A percentile compares a stretch with the other conserved stretches of the same genome.
These are phyloP conservation scores for Chiridota heheva DNA, from an alignment of 35 echinoderm and acorn worm species.

Conservation along the genomic window DNA sequence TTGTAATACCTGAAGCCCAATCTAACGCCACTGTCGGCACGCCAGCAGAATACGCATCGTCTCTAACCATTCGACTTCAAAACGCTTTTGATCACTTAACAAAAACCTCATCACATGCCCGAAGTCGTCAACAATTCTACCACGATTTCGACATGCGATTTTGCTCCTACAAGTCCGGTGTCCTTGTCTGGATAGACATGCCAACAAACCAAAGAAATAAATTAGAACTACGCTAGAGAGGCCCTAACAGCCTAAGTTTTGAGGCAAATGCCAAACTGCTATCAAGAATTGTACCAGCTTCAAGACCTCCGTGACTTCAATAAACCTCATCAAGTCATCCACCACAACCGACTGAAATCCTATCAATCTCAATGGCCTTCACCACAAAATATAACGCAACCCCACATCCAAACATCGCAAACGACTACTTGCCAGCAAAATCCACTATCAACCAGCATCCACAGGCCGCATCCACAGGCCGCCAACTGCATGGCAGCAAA, in stretches of 20 bases:
- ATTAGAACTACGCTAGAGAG: not conserved
- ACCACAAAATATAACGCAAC: too few relatives aligned
- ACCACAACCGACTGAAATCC: conserved; percentile 12
- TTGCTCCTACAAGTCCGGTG: not conserved
- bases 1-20: not conserved
- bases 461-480: too few relatives aligned
- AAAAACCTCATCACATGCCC: not conserved
- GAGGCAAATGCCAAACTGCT: not conserved
- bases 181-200: conserved; percentile 7
- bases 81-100: not conserved
- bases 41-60: not conserved
- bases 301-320: not conserved
- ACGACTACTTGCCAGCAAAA: too few relatives aligned
- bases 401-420: too few relatives aligned
- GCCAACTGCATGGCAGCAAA: too few relatives aligned
- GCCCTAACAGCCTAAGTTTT: conserved; percentile 13
- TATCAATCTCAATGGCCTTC: too few relatives aligned
- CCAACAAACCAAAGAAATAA: conserved; percentile 7
- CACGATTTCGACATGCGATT: not conserved
- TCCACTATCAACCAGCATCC: too few relatives aligned
- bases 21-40: not conserved
- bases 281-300: not conserved
- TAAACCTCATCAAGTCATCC: not conserved
- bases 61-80: not conserved
- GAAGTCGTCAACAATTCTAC: not conserved